These are phyloP conservation scores for Tragelaphus oryx DNA, from an alignment of 2,797 vertebrate species.

Conservation along the genomic window DNA sequence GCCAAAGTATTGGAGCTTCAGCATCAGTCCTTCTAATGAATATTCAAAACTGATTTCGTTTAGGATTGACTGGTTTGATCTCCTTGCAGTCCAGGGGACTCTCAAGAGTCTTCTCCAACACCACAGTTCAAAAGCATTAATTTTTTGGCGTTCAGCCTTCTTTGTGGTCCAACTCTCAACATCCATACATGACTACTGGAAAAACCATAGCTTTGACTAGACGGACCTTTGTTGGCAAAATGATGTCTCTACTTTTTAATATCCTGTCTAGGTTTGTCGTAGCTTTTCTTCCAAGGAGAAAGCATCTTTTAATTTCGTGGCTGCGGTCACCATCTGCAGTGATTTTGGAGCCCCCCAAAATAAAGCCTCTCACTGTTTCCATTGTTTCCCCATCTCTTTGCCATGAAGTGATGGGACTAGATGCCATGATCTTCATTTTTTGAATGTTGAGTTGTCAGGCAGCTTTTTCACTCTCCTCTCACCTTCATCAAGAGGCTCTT, in stretches of 20 bases:
- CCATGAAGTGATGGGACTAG: not conserved
- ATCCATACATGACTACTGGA: not conserved
- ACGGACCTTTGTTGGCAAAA: not conserved
- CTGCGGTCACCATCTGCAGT: not conserved
- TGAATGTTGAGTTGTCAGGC: not conserved
- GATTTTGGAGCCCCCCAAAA: not conserved
- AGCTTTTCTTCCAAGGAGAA: not conserved
- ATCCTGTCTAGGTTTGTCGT: not conserved
- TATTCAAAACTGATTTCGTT: not conserved
- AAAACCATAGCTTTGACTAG: not conserved
- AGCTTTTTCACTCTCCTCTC: not conserved
- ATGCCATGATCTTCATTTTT: not conserved
- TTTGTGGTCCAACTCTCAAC: not conserved
- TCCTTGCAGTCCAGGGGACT: not conserved
- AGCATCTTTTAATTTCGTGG: not conserved
- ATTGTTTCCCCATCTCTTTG: not conserved
- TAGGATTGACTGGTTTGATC: not conserved
- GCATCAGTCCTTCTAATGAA: not conserved
- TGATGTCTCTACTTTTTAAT: not conserved
- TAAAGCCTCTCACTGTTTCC: not conserved
- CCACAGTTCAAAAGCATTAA: not conserved
- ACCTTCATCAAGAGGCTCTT: not conserved
- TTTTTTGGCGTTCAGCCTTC: not conserved
- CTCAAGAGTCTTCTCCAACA: not conserved
- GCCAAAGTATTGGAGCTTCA: not conserved